phyloP scores from a whole-genome alignment of 2,888 invertebrate species.

The Parapristionchus giblindavisi region DNA sequence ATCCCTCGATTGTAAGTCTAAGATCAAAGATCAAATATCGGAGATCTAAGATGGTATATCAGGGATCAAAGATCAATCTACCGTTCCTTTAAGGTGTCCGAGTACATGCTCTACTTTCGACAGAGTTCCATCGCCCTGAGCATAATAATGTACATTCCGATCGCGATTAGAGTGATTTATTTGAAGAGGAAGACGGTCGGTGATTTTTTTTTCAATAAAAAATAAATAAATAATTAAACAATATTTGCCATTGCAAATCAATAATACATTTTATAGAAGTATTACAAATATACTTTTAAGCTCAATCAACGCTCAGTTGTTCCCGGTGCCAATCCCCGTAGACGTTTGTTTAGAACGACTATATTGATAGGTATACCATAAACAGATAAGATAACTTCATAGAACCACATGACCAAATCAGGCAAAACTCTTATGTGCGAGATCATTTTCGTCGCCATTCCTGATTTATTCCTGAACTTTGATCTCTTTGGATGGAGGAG shows the following conservation, averaged over 20 bases:
- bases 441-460: constrained; percentile 3
- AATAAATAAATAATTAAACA: too few species aligned
- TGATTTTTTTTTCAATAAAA: too few species aligned
- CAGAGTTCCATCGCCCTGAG: constrained; percentile 29
- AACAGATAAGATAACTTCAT: too few species aligned
- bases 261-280: too few species aligned
- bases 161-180: constrained; percentile 23
- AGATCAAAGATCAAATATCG: too few species aligned
- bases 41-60: background rate
- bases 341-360: constrained; percentile 12
- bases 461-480: constrained; percentile 21
- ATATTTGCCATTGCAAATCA: too few species aligned
- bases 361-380: constrained; percentile 30
- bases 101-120: constrained; percentile 39
- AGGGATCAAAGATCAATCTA: background rate
- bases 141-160: constrained; percentile 30
- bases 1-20: constrained; percentile 15
- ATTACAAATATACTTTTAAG: background rate
- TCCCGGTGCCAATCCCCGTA: background rate
- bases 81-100: constrained; percentile 20
- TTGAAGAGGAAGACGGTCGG: constrained; percentile 1
- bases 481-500: constrained; percentile 1
- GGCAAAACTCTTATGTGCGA: constrained; percentile 10
- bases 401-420: too few species aligned
- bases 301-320: background rate